phyloP scores from a whole-genome alignment of 53 echinoderm and acorn worm species.

The Paelopatides confundens region DNA sequence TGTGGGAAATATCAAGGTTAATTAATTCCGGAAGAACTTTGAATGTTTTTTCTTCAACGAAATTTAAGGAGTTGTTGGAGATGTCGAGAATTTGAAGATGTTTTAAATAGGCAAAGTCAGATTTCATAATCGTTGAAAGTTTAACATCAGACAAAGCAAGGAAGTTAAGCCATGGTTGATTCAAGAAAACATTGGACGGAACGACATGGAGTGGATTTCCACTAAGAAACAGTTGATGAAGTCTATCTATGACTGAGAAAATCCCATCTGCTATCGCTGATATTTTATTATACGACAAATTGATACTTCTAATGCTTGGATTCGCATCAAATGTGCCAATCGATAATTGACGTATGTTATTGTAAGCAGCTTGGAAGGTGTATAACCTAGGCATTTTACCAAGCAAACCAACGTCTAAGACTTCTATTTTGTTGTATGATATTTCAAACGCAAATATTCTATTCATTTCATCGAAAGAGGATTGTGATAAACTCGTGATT shows the following conservation, averaged over 20 bases:
- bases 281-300: conserved; percentile 31
- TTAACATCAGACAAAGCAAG: neutral
- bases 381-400: conserved; percentile 26
- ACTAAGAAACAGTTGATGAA: neutral
- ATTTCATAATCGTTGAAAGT: neutral
- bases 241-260: neutral
- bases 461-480: neutral
- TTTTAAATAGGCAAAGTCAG: neutral
- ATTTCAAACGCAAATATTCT: neutral
- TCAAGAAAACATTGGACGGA: neutral
- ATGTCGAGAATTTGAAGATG: neutral
- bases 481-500: neutral
- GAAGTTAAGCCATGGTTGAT: neutral
- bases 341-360: neutral
- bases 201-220: conserved; percentile 1
- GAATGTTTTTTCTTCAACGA: neutral
- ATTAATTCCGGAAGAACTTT: neutral
- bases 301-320: neutral
- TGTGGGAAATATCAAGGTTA: conserved; percentile 19
- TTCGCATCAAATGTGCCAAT: neutral
- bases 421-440: neutral
- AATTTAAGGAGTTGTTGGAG: neutral
- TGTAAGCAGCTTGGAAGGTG: neutral
- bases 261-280: neutral
- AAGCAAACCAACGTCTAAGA: neutral